phyloP scores from a whole-genome alignment of 2,888 invertebrate genomes.

The Pseudeuparius sepicola region DNA sequence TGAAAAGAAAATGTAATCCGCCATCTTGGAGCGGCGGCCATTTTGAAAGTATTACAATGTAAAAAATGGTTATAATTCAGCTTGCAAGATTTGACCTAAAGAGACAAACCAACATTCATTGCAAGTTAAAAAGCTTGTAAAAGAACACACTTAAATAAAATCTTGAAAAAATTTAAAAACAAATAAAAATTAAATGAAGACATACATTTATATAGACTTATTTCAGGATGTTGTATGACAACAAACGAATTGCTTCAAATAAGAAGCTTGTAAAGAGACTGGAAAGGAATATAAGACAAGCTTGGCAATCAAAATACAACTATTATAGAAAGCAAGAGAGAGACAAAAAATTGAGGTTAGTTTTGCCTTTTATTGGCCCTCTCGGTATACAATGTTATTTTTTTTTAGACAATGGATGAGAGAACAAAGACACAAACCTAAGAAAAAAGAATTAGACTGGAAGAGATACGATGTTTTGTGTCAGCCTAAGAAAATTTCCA shows the following conservation, averaged over 20 bases:
- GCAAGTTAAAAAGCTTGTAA: no score
- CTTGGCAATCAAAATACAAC: constrained; percentile 29
- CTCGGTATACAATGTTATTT: neutral
- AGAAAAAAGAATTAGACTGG: constrained; percentile 15
- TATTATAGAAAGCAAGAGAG: constrained; percentile 26
- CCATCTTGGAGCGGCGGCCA: no score
- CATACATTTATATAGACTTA: no score
- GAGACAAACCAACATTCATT: no score
- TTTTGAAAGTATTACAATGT: no score
- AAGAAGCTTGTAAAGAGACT: neutral
- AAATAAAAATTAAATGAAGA: no score
- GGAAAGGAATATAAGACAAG: constrained; percentile 18
- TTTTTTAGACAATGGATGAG: constrained; percentile 14
- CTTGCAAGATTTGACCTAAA: no score
- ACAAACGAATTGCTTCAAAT: no score
- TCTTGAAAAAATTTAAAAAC: no score
- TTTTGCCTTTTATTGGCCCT: neutral
- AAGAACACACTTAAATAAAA: no score
- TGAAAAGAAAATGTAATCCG: no score
- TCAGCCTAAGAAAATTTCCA: constrained; percentile 20
- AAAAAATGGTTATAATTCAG: no score
- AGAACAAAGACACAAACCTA: constrained; percentile 12
- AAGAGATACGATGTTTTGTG: constrained; percentile 15
- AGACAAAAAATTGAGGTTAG: constrained; percentile 22
- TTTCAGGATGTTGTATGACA: constrained; percentile 1